Evolutionary conservation across 2,797 vertebrate species (phyloP).

Genomic region (Moxostoma hubbsi): DNA sequence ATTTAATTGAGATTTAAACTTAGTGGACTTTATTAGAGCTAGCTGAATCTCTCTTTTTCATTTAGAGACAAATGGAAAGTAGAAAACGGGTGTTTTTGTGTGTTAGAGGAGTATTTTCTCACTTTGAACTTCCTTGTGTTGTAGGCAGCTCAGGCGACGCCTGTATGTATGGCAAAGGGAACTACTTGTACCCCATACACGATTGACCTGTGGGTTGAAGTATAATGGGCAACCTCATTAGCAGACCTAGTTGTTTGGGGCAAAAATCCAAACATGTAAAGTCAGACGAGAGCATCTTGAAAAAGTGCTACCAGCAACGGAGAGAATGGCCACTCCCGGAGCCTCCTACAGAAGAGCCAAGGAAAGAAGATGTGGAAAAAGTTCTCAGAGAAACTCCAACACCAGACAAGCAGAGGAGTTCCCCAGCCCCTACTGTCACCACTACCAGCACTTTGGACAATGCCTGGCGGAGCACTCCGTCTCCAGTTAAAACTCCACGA

Average conservation of each 20-base stretch:
- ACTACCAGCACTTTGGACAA: conserved; percentile 79
- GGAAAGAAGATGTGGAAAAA: conserved; percentile 48
- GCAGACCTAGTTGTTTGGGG: conserved; percentile 85
- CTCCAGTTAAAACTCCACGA: conserved; percentile 71
- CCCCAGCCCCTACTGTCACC: conserved; percentile 77
- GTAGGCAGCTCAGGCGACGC: conserved; percentile 80
- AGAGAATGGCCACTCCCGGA: conserved; percentile 73
- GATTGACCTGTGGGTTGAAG: conserved; percentile 77
- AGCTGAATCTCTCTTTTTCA: not conserved
- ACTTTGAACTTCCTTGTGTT: conserved; percentile 78
- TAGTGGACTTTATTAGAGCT: conserved; percentile 29
- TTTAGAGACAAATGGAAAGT: no score
- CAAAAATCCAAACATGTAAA: conserved; percentile 82
- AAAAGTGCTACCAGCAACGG: conserved; percentile 81
- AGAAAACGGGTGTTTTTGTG: not conserved
- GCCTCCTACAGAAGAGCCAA: conserved; percentile 63
- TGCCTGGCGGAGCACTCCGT: conserved; percentile 76
- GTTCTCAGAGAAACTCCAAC: conserved; percentile 54
- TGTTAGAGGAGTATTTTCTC: conserved; percentile 58
- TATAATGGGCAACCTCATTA: conserved; percentile 87
- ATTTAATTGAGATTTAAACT: conserved; percentile 40
- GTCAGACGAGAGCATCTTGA: conserved; percentile 79
- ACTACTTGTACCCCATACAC: conserved; percentile 70
- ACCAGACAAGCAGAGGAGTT: conserved; percentile 77
- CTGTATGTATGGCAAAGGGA: conserved; percentile 80